These are phyloP conservation scores for Steinernema feltiae DNA, from an alignment of 1,140 invertebrate genomes.

Conservation along the genomic window DNA sequence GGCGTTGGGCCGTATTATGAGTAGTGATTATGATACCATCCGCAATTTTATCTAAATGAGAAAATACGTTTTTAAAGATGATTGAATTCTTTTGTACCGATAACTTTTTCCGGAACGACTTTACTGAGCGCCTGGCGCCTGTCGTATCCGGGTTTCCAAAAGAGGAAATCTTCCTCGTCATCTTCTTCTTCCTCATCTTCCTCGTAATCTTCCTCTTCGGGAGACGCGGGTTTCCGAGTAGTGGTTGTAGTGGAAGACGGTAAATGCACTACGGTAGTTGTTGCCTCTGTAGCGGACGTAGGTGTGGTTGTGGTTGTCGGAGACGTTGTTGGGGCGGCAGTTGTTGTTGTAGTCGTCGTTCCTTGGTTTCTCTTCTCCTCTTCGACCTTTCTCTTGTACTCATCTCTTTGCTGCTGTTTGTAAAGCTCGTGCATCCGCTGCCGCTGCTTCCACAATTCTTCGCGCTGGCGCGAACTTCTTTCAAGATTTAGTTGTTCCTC, in stretches of 20 bases:
- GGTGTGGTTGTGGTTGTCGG: neutral
- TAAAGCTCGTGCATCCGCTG: neutral
- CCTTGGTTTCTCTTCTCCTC: neutral
- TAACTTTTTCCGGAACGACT: slow-evolving; percentile 26
- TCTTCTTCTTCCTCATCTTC: slow-evolving; percentile 15
- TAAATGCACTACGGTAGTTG: neutral
- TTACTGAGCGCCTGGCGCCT: neutral
- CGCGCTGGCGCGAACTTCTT: no score
- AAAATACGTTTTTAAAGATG: neutral
- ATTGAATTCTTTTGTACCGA: slow-evolving; percentile 13
- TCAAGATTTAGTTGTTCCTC: no score
- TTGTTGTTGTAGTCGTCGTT: neutral
- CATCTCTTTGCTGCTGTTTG: neutral
- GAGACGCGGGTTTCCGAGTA: neutral
- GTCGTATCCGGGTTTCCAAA: neutral
- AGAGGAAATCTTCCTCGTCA: slow-evolving; percentile 1
- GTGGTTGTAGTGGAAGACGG: neutral
- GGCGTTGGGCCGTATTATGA: neutral
- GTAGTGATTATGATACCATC: neutral
- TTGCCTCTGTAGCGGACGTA: neutral
- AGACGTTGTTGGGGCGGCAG: neutral
- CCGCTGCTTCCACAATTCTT: neutral
- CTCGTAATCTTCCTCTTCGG: slow-evolving; percentile 9
- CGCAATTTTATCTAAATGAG: neutral
- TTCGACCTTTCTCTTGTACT: no score